These are phyloP conservation scores for Neosilurus hyrtlii DNA, from an alignment of 2,797 vertebrate genomes.

Conservation along the genomic window DNA sequence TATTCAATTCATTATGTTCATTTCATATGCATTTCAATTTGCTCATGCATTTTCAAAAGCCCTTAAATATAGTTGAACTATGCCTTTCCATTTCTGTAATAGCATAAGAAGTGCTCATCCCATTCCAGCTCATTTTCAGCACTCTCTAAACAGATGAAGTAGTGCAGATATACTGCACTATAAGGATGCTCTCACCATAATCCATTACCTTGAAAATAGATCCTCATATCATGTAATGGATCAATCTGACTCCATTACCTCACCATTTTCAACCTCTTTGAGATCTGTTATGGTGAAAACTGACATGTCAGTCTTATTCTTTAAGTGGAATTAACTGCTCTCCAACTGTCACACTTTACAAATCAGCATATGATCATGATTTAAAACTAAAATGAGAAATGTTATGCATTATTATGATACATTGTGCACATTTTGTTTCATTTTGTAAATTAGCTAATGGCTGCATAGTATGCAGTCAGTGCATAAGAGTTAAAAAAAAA, in stretches of 20 bases:
- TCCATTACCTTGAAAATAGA: slow-evolving; percentile 40
- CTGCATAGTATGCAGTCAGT: background rate
- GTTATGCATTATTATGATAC: background rate
- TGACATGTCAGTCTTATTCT: slow-evolving; percentile 2
- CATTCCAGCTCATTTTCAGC: slow-evolving; percentile 37
- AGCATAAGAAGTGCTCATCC: slow-evolving; percentile 33
- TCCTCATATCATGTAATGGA: slow-evolving; percentile 9
- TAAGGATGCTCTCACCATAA: slow-evolving; percentile 23
- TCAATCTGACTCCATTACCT: slow-evolving; percentile 25
- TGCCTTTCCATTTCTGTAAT: slow-evolving; percentile 29
- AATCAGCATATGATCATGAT: background rate
- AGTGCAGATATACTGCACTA: slow-evolving; percentile 33
- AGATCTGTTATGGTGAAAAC: slow-evolving; percentile 6
- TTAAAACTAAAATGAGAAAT: background rate
- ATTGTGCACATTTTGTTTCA: background rate
- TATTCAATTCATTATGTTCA: background rate
- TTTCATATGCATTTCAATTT: background rate
- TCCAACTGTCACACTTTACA: background rate
- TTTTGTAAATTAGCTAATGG: background rate
- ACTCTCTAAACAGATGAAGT: slow-evolving; percentile 32
- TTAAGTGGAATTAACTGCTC: background rate
- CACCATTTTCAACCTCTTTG: slow-evolving; percentile 23
- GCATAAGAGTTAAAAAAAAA: too few relatives aligned
- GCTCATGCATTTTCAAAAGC: background rate
- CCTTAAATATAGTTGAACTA: slow-evolving; percentile 17